These are phyloP conservation scores for Dastarcus helophoroides DNA, from an alignment of 2,888 invertebrate species.

Conservation along the genomic window DNA sequence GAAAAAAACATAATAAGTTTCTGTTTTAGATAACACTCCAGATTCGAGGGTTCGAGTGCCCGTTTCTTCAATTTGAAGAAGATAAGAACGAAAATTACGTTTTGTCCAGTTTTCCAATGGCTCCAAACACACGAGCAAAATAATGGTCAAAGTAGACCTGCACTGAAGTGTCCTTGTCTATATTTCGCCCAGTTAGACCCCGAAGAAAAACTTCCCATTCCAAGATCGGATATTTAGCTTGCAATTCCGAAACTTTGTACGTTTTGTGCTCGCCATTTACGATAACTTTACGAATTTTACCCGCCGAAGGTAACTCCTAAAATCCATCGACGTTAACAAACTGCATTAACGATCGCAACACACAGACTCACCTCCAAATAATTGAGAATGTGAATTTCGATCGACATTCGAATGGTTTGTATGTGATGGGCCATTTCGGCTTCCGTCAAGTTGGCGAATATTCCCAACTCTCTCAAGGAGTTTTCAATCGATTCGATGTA, in stretches of 20 bases:
- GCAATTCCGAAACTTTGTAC: slow-evolving; percentile 15
- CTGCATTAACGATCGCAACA: neutral
- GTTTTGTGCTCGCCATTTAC: slow-evolving; percentile 13
- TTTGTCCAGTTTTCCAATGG: slow-evolving; percentile 2
- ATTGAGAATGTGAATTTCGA: slow-evolving; percentile 20
- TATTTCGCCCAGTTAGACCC: slow-evolving; percentile 14
- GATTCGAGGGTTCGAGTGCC: too few relatives aligned
- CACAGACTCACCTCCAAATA: slow-evolving; percentile 14
- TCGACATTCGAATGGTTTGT: slow-evolving; percentile 13
- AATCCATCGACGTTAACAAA: slow-evolving; percentile 3
- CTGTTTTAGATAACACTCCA: too few relatives aligned
- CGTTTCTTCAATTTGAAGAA: too few relatives aligned
- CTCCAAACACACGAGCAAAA: slow-evolving; percentile 12
- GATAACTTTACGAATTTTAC: slow-evolving; percentile 10
- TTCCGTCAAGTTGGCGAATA: slow-evolving; percentile 12
- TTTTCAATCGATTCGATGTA: slow-evolving; percentile 18
- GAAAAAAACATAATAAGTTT: too few relatives aligned
- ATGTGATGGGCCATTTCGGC: slow-evolving; percentile 9
- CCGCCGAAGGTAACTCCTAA: slow-evolving; percentile 13
- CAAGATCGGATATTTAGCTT: slow-evolving; percentile 15
- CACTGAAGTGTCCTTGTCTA: slow-evolving; percentile 14
- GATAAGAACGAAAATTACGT: too few relatives aligned
- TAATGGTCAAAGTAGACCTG: slow-evolving; percentile 20
- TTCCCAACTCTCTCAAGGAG: slow-evolving; percentile 15
- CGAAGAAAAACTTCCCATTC: slow-evolving; percentile 21